Evolutionary conservation across 2,797 vertebrate genomes (phyloP).

Genomic region (Ctenopoma multispine): DNA sequence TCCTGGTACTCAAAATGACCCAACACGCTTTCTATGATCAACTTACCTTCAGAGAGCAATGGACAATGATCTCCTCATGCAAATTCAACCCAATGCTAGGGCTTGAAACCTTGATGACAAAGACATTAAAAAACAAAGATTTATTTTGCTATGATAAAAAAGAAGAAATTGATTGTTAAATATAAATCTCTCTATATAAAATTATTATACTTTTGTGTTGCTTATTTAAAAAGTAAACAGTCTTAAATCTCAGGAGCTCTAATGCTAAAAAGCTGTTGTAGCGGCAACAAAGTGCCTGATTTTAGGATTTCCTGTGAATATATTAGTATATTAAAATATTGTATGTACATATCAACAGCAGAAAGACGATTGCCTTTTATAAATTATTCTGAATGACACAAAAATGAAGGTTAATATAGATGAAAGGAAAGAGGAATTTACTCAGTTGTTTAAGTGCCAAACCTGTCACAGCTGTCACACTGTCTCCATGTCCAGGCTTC

Average conservation of each 20-base stretch:
- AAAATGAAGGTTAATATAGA: slow-evolving; percentile 76
- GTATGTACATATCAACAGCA: slow-evolving; percentile 84
- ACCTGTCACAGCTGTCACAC: slow-evolving; percentile 34
- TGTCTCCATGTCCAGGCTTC: slow-evolving; percentile 34
- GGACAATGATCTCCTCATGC: slow-evolving; percentile 63
- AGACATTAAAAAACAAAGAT: slow-evolving; percentile 81
- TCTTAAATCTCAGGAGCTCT: slow-evolving; percentile 89
- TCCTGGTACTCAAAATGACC: slow-evolving; percentile 55
- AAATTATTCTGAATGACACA: slow-evolving; percentile 86
- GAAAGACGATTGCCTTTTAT: slow-evolving; percentile 83
- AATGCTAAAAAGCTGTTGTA: slow-evolving; percentile 78
- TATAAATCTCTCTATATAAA: slow-evolving; percentile 89
- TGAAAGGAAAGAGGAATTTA: slow-evolving; percentile 53
- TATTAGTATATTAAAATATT: slow-evolving; percentile 86
- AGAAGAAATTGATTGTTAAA: slow-evolving; percentile 83
- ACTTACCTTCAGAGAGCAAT: slow-evolving; percentile 38
- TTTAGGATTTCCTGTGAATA: slow-evolving; percentile 87
- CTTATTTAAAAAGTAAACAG: slow-evolving; percentile 85
- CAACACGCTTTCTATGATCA: slow-evolving; percentile 49
- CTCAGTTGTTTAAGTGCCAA: slow-evolving; percentile 60
- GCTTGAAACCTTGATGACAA: slow-evolving; percentile 60
- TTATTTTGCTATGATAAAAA: slow-evolving; percentile 88
- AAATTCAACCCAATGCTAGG: slow-evolving; percentile 56
- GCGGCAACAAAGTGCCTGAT: slow-evolving; percentile 83
- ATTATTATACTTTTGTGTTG: slow-evolving; percentile 86